Evolutionary conservation across 2,113 vertebrate species (phyloP).

Genomic region (Odontesthes bonariensis): DNA sequence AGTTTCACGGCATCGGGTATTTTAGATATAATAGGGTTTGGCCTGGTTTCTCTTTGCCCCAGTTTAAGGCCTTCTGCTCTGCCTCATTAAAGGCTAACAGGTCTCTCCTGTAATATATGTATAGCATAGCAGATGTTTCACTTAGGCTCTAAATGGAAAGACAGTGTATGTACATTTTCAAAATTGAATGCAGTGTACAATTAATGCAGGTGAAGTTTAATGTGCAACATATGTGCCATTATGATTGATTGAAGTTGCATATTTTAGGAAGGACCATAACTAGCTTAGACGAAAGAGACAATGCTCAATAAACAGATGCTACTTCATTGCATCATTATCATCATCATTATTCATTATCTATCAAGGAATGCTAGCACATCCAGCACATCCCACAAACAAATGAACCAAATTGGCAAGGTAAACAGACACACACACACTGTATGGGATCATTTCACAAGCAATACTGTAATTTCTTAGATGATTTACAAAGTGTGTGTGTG

Average conservation of each 20-base stretch:
- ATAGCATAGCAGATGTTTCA: constrained; percentile 18
- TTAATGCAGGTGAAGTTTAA: constrained; percentile 12
- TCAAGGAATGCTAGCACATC: constrained; percentile 69
- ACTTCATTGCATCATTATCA: no score
- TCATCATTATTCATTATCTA: no score
- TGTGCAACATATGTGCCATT: constrained; percentile 58
- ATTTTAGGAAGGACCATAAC: constrained; percentile 50
- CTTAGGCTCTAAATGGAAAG: constrained; percentile 24
- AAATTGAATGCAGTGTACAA: background rate
- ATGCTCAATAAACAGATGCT: constrained; percentile 54
- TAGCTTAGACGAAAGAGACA: constrained; percentile 49
- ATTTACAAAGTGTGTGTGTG: constrained; percentile 43
- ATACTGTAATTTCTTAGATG: constrained; percentile 55
- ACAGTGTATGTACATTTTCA: constrained; percentile 5
- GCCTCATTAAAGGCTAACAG: constrained; percentile 60
- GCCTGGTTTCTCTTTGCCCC: constrained; percentile 66
- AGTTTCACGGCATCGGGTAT: constrained; percentile 70
- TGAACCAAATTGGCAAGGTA: constrained; percentile 77
- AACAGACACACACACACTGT: constrained; percentile 9
- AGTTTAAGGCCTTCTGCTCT: constrained; percentile 58
- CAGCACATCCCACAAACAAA: constrained; percentile 69
- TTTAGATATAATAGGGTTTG: constrained; percentile 65
- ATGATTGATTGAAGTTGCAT: constrained; percentile 64
- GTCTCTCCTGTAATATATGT: constrained; percentile 39
- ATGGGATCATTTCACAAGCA: constrained; percentile 37